A percentile compares a stretch with the other conserved stretches of the same genome.
These are phyloP conservation scores for Camelus dromedarius DNA, from an alignment of 2,113 vertebrate species.

Conservation along the genomic window DNA sequence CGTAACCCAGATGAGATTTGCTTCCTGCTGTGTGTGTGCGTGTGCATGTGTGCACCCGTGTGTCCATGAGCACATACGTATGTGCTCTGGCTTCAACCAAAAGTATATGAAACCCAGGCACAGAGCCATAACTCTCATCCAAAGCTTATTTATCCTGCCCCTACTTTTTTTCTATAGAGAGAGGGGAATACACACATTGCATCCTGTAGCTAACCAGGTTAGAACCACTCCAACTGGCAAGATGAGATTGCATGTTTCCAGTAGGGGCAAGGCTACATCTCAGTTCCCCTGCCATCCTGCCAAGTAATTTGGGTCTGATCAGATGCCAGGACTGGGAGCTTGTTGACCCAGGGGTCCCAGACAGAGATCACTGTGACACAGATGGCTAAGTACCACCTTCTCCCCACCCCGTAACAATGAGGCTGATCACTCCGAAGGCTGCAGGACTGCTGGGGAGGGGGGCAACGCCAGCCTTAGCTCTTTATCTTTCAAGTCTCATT, in stretches of 20 bases:
- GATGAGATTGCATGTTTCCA: not conserved
- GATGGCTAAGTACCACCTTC: not conserved
- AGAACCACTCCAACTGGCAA: slow-evolving; percentile 35
- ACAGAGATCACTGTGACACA: not conserved
- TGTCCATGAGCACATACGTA: not conserved
- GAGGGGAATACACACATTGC: not conserved
- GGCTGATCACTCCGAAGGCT: not conserved
- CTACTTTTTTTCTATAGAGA: not conserved
- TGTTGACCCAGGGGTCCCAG: slow-evolving; percentile 31
- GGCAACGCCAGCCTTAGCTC: not conserved
- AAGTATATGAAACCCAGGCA: slow-evolving; percentile 47
- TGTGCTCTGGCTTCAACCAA: not conserved
- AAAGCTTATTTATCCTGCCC: not conserved
- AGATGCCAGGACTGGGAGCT: not conserved
- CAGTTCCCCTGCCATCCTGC: not conserved
- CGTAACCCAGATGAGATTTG: not conserved
- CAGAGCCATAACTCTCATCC: not conserved
- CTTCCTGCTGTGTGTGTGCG: not conserved
- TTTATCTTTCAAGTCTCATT: slow-evolving; percentile 42
- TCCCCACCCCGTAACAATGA: not conserved
- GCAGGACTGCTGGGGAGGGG: not conserved
- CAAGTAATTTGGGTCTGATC: not conserved
- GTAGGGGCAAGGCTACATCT: not conserved
- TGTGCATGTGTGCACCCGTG: fast-evolving
- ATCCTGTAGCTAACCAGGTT: slow-evolving; percentile 42